Conservation (phyloP, 2,888 invertebrate genomes). For the Papilio gigon region DNA sequence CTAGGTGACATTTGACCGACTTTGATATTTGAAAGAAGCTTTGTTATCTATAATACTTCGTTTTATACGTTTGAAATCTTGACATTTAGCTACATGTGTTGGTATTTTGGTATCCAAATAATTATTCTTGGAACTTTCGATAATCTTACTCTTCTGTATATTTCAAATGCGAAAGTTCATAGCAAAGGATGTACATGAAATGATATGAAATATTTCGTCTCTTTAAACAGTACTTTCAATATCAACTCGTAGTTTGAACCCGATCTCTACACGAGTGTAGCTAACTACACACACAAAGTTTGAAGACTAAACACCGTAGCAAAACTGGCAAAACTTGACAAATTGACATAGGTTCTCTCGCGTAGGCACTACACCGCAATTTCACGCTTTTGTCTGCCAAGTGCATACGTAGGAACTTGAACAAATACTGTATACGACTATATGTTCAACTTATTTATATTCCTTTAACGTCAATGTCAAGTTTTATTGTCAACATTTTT, state of each 20-base stretch:
- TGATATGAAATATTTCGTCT: neutral
- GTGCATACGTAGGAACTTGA: conserved; percentile 39
- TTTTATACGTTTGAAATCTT: neutral
- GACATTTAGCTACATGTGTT: no score
- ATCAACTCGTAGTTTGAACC: conserved; percentile 14
- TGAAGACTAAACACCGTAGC: conserved; percentile 53
- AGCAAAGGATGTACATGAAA: no score
- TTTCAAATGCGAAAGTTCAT: no score
- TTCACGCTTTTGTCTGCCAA: conserved; percentile 51
- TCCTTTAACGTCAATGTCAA: no score
- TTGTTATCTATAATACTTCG: neutral
- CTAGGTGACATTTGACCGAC: conserved; percentile 25
- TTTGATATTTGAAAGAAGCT: neutral
- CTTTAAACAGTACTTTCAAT: neutral
- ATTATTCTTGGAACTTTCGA: neutral
- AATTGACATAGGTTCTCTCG: conserved; percentile 48
- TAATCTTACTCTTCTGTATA: no score
- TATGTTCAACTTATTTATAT: conserved; percentile 17
- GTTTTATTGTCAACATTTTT: no score
- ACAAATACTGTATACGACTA: conserved; percentile 12
- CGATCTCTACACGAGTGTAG: no score
- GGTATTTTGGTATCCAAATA: no score
- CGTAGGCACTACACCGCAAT: conserved; percentile 49
- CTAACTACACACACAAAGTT: conserved; percentile 48
- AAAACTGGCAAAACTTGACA: conserved; percentile 51